phyloP scores from a whole-genome alignment of 2,113 vertebrate genomes.

The Hippocampus comes region DNA sequence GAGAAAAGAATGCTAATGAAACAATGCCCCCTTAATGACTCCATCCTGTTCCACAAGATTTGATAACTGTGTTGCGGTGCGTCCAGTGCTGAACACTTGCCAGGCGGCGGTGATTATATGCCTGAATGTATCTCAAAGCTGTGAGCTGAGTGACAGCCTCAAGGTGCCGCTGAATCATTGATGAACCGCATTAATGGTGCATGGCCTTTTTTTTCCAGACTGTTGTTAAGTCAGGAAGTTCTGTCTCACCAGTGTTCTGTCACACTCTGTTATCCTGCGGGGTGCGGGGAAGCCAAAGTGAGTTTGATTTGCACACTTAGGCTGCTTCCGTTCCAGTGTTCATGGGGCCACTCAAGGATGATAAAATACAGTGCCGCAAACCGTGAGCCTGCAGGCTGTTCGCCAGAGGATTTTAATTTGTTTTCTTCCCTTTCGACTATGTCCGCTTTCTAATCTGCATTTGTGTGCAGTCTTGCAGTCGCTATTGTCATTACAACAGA shows the following conservation, averaged over 20 bases:
- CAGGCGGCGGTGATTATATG: conserved; percentile 22
- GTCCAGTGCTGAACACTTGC: conserved; percentile 15
- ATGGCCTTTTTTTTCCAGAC: conserved; percentile 29
- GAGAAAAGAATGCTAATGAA: conserved; percentile 54
- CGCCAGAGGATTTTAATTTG: conserved; percentile 62
- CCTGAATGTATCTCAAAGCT: conserved; percentile 18
- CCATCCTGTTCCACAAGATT: conserved; percentile 30
- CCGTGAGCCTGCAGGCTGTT: conserved; percentile 44
- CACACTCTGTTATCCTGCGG: conserved; percentile 26
- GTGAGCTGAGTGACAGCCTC: conserved; percentile 32
- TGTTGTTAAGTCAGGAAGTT: conserved; percentile 18
- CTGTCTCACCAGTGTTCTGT: conserved; percentile 20
- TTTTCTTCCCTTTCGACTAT: conserved; percentile 41
- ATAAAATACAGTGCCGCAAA: conserved; percentile 56
- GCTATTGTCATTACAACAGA: conserved; percentile 39
- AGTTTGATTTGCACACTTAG: conserved; percentile 58
- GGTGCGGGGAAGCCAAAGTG: conserved; percentile 15
- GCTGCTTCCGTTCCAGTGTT: conserved; percentile 39
- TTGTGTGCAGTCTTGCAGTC: conserved; percentile 50
- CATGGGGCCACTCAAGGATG: conserved; percentile 55
- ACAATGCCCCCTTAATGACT: conserved; percentile 49
- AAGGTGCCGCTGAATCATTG: conserved; percentile 28
- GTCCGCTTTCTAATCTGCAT: conserved; percentile 27
- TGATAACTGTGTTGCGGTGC: conserved; percentile 29
- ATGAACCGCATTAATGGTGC: conserved; percentile 42